Conservation (phyloP, 2,797 vertebrate genomes). For the Spea hammondii region DNA sequence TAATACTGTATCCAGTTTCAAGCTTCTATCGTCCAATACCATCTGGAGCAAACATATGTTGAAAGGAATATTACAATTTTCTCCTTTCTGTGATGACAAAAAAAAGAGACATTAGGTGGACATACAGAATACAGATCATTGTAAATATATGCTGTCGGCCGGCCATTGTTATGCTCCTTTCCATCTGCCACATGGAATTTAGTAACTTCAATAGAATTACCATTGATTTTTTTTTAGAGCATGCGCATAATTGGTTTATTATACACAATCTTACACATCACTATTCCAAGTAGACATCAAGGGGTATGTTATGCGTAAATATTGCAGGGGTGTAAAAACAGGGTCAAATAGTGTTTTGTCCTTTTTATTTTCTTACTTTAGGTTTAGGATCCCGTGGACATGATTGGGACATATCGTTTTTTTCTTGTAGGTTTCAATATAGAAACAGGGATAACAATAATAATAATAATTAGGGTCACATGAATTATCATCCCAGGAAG, state of each 20-base stretch:
- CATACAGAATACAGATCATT: conserved; percentile 48
- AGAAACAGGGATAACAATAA: too few relatives aligned
- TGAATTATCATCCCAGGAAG: too few relatives aligned
- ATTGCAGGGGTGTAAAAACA: too few relatives aligned
- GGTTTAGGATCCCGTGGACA: too few relatives aligned
- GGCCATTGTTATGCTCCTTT: conserved; percentile 51
- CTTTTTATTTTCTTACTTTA: too few relatives aligned
- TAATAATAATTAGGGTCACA: too few relatives aligned
- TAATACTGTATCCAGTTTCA: conserved; percentile 18
- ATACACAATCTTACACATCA: neutral
- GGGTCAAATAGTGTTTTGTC: too few relatives aligned
- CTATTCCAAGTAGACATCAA: neutral
- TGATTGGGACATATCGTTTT: too few relatives aligned
- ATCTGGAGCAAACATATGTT: conserved; percentile 45
- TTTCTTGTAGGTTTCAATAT: too few relatives aligned
- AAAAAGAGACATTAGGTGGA: conserved; percentile 58
- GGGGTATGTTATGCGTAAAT: neutral
- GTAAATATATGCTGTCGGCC: conserved; percentile 52
- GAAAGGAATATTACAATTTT: conserved; percentile 40
- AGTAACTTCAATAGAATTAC: conserved; percentile 3
- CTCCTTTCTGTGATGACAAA: conserved; percentile 14
- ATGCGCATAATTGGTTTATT: neutral
- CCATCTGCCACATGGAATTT: conserved; percentile 50
- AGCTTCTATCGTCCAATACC: conserved; percentile 33
- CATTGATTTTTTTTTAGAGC: neutral